Conservation (phyloP, 2,113 vertebrate genomes). For the Menura novaehollandiae region DNA sequence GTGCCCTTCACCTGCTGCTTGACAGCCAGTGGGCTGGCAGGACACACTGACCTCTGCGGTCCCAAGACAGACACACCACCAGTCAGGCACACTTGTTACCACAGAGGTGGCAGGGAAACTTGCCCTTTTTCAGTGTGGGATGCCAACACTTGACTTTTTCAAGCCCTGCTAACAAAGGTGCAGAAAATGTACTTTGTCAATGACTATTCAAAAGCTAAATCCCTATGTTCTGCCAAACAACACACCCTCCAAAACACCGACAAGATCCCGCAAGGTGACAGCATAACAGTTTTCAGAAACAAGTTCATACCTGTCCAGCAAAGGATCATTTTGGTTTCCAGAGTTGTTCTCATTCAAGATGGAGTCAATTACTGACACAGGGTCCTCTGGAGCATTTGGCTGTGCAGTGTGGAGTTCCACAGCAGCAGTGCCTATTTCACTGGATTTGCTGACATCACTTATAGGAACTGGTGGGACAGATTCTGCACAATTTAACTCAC, state of each 20-base stretch:
- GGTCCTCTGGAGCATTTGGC: slow-evolving; percentile 37
- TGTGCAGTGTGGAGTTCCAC: slow-evolving; percentile 41
- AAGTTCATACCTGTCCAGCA: slow-evolving; percentile 55
- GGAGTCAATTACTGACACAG: slow-evolving; percentile 48
- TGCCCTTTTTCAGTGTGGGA: background rate
- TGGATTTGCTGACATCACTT: background rate
- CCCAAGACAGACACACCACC: rapidly evolving
- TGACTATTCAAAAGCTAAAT: background rate
- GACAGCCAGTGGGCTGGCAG: background rate
- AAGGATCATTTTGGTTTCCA: slow-evolving; percentile 4
- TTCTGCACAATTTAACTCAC: background rate
- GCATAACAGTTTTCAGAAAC: background rate
- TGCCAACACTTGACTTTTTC: background rate
- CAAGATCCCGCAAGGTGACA: background rate
- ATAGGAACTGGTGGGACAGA: background rate
- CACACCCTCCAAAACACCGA: background rate
- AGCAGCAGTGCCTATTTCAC: background rate
- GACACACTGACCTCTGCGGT: background rate
- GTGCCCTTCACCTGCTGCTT: background rate
- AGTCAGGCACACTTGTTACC: background rate
- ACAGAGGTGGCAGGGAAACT: background rate
- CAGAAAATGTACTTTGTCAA: background rate
- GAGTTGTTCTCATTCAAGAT: slow-evolving; percentile 51
- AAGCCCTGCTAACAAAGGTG: background rate
- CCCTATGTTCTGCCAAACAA: background rate